Percentiles rank a stretch among this genome's conserved stretches.
Evolutionary conservation across 1,140 invertebrate species (phyloP).

Genomic region (Apis dorsata): DNA sequence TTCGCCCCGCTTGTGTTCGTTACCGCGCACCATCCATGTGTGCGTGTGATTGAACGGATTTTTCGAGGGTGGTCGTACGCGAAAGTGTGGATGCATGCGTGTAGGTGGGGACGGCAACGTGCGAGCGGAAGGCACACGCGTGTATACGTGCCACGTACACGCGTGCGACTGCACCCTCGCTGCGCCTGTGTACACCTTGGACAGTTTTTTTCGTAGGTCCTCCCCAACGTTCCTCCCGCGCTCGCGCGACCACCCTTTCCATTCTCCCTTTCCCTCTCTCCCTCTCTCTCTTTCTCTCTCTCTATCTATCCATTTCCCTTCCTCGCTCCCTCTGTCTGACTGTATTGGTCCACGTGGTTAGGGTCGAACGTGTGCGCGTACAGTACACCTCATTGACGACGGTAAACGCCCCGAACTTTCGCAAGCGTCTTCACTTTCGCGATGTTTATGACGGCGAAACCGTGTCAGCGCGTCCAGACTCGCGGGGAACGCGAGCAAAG

Average conservation of each 20-base stretch:
- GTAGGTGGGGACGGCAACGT: not conserved
- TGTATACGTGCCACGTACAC: constrained; percentile 17
- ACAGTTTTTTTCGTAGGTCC: constrained; percentile 55
- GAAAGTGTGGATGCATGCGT: not conserved
- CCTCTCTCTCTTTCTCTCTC: not conserved
- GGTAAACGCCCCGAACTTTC: constrained; percentile 63
- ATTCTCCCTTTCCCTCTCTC: not conserved
- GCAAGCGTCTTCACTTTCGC: constrained; percentile 47
- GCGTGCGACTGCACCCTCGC: constrained; percentile 10
- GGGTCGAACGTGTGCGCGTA: constrained; percentile 28
- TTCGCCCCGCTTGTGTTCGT: constrained; percentile 19
- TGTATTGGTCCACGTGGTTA: constrained; percentile 60
- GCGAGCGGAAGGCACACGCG: constrained; percentile 12
- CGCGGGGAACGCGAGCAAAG: constrained; percentile 20
- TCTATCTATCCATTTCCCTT: not conserved
- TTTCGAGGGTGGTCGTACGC: constrained; percentile 60
- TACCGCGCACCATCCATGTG: constrained; percentile 13
- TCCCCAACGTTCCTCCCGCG: no score
- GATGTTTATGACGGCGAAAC: constrained; percentile 51
- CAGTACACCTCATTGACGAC: constrained; percentile 57
- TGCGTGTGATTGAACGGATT: constrained; percentile 62
- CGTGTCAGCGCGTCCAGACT: constrained; percentile 38
- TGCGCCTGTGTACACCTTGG: constrained; percentile 53
- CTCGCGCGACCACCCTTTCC: not conserved
- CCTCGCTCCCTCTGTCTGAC: not conserved